phyloP scores from a whole-genome alignment of 2,888 invertebrate genomes.

The Meandrusa payeni region DNA sequence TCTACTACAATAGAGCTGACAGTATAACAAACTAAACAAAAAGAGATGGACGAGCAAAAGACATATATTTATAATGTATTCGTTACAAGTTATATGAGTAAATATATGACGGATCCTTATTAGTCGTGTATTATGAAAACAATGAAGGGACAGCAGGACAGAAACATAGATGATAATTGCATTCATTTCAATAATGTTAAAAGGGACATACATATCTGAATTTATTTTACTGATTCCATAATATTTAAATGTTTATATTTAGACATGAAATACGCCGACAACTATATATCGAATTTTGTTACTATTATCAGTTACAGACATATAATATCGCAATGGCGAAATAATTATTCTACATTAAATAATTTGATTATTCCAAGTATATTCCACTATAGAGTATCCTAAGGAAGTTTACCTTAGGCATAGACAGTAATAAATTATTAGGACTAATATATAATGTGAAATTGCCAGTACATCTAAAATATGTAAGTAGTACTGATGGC shows the following conservation, averaged over 20 bases:
- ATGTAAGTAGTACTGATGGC: neutral
- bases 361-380: constrained; percentile 8
- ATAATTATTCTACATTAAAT: constrained; percentile 14
- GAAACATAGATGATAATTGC: too few relatives aligned
- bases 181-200: too few relatives aligned
- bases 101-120: too few relatives aligned
- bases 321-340: neutral
- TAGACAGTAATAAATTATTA: constrained; percentile 12
- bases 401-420: constrained; percentile 4
- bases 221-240: too few relatives aligned
- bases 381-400: constrained; percentile 8
- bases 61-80: neutral
- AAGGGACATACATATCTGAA: too few relatives aligned
- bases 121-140: too few relatives aligned
- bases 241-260: neutral
- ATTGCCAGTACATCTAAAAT: neutral
- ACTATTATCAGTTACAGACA: neutral
- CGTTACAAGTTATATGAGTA: too few relatives aligned
- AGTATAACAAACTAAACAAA: constrained; percentile 15
- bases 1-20: constrained; percentile 48
- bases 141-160: too few relatives aligned
- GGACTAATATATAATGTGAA: too few relatives aligned
- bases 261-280: constrained; percentile 7
- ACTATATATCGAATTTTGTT: neutral
- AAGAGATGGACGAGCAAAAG: neutral